Evolutionary conservation across 92 coral and sea anemone species (phyloP).

Genomic region (Nematostella vectensis): DNA sequence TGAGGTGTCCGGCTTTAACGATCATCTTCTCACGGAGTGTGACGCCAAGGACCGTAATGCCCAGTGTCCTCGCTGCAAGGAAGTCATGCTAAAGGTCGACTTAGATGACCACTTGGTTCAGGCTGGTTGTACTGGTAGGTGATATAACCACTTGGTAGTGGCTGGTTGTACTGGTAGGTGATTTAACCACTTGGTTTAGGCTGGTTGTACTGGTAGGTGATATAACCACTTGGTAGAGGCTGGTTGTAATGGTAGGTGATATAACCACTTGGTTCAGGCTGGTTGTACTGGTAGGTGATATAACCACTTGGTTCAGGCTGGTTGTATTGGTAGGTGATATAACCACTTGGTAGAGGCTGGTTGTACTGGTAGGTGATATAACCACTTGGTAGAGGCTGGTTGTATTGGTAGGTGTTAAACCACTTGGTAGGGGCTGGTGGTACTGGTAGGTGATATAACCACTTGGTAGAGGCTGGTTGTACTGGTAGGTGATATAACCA

Average conservation of each 20-base stretch:
- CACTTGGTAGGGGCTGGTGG: neutral
- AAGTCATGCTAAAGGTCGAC: slow-evolving; percentile 66
- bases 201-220: neutral
- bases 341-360: neutral
- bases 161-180: neutral
- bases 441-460: neutral
- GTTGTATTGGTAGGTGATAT: too few relatives aligned
- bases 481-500: too few relatives aligned
- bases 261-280: neutral
- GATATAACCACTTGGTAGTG: neutral
- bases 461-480: too few relatives aligned
- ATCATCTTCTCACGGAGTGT: slow-evolving; percentile 83
- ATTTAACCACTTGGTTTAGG: neutral
- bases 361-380: neutral
- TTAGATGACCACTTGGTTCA: slow-evolving; percentile 67
- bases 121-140: slow-evolving; percentile 61
- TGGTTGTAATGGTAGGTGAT: too few relatives aligned
- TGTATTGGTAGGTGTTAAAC: too few relatives aligned
- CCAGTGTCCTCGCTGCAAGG: slow-evolving; percentile 88
- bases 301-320: too few relatives aligned
- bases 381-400: too few relatives aligned
- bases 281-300: neutral
- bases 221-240: neutral
- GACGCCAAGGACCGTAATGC: slow-evolving; percentile 70
- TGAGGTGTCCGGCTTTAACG: slow-evolving; percentile 82